Percentiles rank a stretch among this genome's conserved stretches.
Conservation (phyloP, 2,888 invertebrate genomes). For the Ferdinandea cuprea region DNA sequence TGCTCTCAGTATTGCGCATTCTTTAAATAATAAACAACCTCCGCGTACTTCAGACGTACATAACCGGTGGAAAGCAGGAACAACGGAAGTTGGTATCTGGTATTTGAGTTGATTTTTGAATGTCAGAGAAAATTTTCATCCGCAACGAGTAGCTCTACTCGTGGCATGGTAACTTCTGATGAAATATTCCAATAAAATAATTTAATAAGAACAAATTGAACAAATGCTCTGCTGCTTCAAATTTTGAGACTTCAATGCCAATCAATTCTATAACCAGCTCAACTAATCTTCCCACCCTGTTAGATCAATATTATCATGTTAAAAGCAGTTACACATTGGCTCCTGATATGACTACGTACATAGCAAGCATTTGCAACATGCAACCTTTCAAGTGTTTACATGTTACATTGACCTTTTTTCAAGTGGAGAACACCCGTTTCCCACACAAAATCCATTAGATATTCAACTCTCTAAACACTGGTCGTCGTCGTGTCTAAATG, state of each 20-base stretch:
- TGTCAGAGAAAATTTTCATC: no score
- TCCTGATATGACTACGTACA: constrained; percentile 9
- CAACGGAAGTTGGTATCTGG: no score
- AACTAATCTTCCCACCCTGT: background rate
- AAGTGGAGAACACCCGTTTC: constrained; percentile 28
- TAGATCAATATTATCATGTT: constrained; percentile 50
- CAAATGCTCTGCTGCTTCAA: no score
- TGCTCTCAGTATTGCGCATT: no score
- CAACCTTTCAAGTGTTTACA: constrained; percentile 70
- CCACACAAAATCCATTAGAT: constrained; percentile 42
- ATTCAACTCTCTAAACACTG: constrained; percentile 23
- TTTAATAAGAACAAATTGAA: no score
- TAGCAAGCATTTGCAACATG: constrained; percentile 28
- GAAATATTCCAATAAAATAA: no score
- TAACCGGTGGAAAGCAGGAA: no score
- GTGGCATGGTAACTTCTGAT: no score
- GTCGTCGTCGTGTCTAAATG: constrained; percentile 36
- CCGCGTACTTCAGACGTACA: no score
- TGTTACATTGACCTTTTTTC: constrained; percentile 69
- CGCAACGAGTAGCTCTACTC: no score
- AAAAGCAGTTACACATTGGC: constrained; percentile 33
- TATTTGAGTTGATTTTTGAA: no score
- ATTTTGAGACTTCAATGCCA: constrained; percentile 42
- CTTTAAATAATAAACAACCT: no score
- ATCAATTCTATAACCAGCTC: constrained; percentile 10